Evolutionary conservation across 2,113 vertebrate species (phyloP).

Genomic region (Herpetotheres cachinnans): DNA sequence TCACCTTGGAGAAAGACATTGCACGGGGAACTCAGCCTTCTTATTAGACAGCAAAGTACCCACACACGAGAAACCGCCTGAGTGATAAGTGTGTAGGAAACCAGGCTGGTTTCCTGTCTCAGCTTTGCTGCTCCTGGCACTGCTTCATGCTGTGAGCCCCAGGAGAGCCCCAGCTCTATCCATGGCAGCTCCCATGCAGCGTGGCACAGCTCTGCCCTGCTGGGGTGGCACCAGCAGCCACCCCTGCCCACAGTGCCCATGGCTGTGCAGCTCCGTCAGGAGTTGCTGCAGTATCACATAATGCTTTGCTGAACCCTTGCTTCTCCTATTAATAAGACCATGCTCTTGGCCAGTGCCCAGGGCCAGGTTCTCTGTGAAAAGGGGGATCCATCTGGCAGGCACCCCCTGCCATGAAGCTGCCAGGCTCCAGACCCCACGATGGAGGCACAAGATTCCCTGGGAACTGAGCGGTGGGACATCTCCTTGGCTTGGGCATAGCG

Average conservation of each 20-base stretch:
- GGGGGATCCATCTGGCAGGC: background rate
- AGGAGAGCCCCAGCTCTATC: background rate
- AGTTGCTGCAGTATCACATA: background rate
- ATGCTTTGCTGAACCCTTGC: background rate
- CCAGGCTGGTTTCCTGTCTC: background rate
- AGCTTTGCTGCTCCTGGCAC: background rate
- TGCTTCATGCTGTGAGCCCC: rapidly evolving
- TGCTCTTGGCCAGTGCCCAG: slow-evolving; percentile 17
- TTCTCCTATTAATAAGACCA: background rate
- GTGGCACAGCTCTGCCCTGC: background rate
- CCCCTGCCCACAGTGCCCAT: rapidly evolving
- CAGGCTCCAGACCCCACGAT: background rate
- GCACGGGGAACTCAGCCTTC: background rate
- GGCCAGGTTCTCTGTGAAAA: background rate
- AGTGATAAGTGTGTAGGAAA: background rate
- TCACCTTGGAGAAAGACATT: background rate
- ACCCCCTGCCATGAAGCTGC: rapidly evolving
- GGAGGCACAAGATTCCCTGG: background rate
- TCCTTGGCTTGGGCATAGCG: background rate
- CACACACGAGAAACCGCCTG: background rate
- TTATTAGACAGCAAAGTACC: slow-evolving; percentile 5
- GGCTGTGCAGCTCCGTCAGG: background rate
- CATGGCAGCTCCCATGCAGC: rapidly evolving
- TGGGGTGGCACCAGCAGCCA: rapidly evolving
- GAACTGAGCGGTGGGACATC: background rate